Base-by-base conservation (phyloP, 2,113 vertebrate genomes). In the Semnornis frantzii region DNA sequence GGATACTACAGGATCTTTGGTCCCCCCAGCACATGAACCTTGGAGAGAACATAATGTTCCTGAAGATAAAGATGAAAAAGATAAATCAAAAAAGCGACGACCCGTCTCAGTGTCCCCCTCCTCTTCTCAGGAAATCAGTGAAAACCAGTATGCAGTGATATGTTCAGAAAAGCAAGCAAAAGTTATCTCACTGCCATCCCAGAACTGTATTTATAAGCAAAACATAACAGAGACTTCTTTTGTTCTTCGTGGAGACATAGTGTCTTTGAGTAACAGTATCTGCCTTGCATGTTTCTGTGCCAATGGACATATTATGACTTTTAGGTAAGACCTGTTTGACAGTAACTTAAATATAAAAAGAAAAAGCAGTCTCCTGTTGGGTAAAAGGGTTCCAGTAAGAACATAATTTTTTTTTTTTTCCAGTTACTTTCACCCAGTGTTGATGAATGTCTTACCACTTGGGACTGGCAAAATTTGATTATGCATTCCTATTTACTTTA, bases 101-200 rank as follows among this genome's bases (percentile, higher is more conserved):
- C 99, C 99, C 37, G 99, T 99, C 85, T 99, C 99, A 2, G 99
- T 99, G 70, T 99, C 99, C 30, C 99, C 99, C 9, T 99, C 99
- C 87, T 98, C 98, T 89, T 99, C 99, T 97, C 99, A 99, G 98
- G 99, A 99, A 98, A 98, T 99, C 83, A 98, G 91, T 94, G 99
- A 99, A 98, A 98, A 98, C 97, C 99, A 99, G 94, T 99, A 99
- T 77, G 98, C 98, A 73, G 99, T 99, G 97, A 98, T 99, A 94
- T 99, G 99, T 96, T 99, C 99, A 13, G 99, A 99, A 97, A 99
- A 99, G 96, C 99, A 99, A 98, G 99, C 99, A 97, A 99, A 99
- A 97, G 99, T 99, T 87, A 98, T 99, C 58, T 98, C 98, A 83
- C 97, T 99, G 97, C 99, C 99, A 87, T 98, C 99, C 57, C 99